A percentile compares a stretch with the other conserved stretches of the same genome.
Conservation (phyloP, 2,888 invertebrate species). For the Clistopyga incitator region DNA sequence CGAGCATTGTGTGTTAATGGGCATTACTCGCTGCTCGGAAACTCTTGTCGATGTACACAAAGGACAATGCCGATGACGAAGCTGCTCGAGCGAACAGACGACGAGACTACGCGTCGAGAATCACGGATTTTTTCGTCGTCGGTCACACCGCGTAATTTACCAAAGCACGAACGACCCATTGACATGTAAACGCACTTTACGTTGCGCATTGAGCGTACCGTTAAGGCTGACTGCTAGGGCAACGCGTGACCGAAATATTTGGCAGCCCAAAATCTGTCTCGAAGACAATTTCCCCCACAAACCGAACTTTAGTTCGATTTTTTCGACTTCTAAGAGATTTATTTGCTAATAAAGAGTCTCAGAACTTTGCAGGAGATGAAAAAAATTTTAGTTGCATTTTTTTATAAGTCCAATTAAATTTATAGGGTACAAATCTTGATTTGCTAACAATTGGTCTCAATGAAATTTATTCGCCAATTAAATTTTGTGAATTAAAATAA, state of each 20-base stretch:
- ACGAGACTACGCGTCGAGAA: slow-evolving; percentile 48
- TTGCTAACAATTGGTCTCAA: no score
- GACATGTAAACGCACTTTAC: slow-evolving; percentile 64
- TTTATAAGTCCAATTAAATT: no score
- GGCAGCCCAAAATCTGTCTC: background rate
- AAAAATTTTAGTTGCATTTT: no score
- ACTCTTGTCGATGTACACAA: slow-evolving; percentile 34
- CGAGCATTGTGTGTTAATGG: slow-evolving; percentile 77
- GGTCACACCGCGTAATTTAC: slow-evolving; percentile 36
- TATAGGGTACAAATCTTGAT: no score
- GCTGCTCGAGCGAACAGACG: slow-evolving; percentile 34
- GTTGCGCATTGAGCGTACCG: slow-evolving; percentile 23
- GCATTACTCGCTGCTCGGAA: slow-evolving; percentile 52
- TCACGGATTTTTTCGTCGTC: slow-evolving; percentile 47
- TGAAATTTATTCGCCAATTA: no score
- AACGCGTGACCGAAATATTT: background rate
- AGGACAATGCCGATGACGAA: slow-evolving; percentile 54
- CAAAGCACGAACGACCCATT: slow-evolving; percentile 59
- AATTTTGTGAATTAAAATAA: no score
- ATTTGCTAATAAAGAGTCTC: background rate
- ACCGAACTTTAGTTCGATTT: background rate
- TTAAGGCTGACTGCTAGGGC: slow-evolving; percentile 8
- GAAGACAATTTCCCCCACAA: background rate
- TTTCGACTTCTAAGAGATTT: background rate
- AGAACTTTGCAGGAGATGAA: no score